phyloP scores from a whole-genome alignment of 2,888 invertebrate species.

The Diaperis boleti region DNA sequence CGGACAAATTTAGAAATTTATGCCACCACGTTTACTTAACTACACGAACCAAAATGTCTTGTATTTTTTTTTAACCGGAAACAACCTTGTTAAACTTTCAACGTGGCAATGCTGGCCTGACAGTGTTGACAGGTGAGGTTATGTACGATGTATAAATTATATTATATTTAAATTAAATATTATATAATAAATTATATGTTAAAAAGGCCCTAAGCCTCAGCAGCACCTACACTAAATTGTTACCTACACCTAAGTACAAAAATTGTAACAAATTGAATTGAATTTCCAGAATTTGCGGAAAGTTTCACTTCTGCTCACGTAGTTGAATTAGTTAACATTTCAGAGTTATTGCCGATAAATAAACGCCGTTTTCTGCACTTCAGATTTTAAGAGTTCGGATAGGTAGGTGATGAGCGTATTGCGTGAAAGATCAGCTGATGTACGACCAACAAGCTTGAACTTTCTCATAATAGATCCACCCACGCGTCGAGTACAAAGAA shows the following conservation, averaged over 20 bases:
- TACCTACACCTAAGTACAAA: neutral
- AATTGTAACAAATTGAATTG: neutral
- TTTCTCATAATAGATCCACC: slow-evolving; percentile 31
- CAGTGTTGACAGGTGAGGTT: no score
- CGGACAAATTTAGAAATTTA: no score
- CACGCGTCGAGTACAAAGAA: slow-evolving; percentile 30
- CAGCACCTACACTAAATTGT: no score
- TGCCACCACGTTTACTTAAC: no score
- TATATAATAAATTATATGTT: no score
- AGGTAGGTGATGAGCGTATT: slow-evolving; percentile 27
- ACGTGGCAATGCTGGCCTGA: no score
- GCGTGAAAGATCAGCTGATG: slow-evolving; percentile 36
- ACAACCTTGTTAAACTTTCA: no score
- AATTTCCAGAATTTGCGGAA: neutral
- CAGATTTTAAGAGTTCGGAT: slow-evolving; percentile 20
- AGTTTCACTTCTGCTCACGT: neutral
- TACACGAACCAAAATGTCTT: no score
- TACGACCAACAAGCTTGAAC: slow-evolving; percentile 26
- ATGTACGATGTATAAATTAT: no score
- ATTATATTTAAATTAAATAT: no score
- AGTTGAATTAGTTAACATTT: slow-evolving; percentile 22
- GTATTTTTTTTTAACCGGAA: no score
- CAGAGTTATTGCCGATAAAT: slow-evolving; percentile 21
- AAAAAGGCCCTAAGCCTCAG: no score
- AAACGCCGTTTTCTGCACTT: slow-evolving; percentile 24